Conservation (phyloP, 2,113 vertebrate genomes). For the Psettodes erumei region DNA sequence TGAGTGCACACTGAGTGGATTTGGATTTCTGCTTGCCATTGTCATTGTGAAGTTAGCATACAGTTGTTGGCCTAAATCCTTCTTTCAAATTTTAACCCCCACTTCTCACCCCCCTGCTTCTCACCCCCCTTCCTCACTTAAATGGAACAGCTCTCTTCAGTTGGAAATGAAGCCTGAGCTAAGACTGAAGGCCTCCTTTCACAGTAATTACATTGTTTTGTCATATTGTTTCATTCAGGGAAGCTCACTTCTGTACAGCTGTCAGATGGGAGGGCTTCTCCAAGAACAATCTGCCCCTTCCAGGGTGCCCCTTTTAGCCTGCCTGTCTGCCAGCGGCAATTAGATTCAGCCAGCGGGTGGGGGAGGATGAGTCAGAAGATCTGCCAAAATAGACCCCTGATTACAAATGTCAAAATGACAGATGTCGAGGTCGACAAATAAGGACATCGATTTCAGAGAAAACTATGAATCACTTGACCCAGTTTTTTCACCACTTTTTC, state of each 20-base stretch:
- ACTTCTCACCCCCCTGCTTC: not conserved
- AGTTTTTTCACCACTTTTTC: not conserved
- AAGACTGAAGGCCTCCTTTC: slow-evolving; percentile 30
- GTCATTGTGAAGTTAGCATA: slow-evolving; percentile 1
- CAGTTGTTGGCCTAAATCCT: slow-evolving; percentile 10
- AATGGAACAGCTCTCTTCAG: slow-evolving; percentile 49
- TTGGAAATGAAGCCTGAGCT: slow-evolving; percentile 46
- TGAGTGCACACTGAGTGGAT: not conserved
- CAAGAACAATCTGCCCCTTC: slow-evolving; percentile 38
- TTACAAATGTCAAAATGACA: not conserved
- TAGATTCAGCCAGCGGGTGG: not conserved
- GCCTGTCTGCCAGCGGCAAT: slow-evolving; percentile 10
- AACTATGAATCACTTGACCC: not conserved
- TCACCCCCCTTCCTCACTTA: slow-evolving; percentile 23
- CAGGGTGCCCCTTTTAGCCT: not conserved
- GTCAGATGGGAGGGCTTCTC: slow-evolving; percentile 44
- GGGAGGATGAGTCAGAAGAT: slow-evolving; percentile 23
- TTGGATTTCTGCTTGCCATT: not conserved
- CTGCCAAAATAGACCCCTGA: not conserved
- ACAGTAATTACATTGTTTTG: slow-evolving; percentile 50
- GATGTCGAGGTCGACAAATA: not conserved
- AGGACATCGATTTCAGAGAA: not conserved
- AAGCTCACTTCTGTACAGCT: slow-evolving; percentile 44
- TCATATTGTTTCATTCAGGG: slow-evolving; percentile 39
- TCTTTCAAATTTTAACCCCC: slow-evolving; percentile 2